Percentiles rank a stretch among this genome's conserved stretches.
Evolutionary conservation across 2,113 vertebrate species (phyloP).

Genomic region (Aspidoscelis tigris): DNA sequence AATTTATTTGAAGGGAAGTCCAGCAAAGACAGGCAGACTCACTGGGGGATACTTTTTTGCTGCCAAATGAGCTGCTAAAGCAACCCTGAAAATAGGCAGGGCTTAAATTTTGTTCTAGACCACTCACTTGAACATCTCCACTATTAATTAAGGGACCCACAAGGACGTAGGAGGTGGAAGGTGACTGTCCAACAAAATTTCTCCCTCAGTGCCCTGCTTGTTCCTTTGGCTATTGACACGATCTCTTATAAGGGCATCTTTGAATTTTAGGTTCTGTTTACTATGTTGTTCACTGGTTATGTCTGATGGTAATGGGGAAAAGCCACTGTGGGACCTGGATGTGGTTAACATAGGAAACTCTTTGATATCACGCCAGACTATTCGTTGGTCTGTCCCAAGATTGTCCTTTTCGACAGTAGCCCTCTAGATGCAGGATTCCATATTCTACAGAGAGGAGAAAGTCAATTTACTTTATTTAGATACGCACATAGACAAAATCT

Average conservation of each 20-base stretch:
- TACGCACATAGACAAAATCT: too few species aligned
- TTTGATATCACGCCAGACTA: not conserved
- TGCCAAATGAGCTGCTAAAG: not conserved
- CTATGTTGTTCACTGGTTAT: not conserved
- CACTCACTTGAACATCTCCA: not conserved
- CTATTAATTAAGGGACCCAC: not conserved
- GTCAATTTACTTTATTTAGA: too few species aligned
- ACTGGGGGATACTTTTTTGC: not conserved
- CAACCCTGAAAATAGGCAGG: not conserved
- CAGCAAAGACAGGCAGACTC: not conserved
- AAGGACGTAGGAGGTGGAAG: not conserved
- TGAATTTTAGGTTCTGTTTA: not conserved
- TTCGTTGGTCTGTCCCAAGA: not conserved
- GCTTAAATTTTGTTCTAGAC: not conserved
- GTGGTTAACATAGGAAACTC: not conserved
- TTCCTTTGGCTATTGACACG: not conserved
- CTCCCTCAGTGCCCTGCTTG: not conserved
- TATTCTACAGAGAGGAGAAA: too few species aligned
- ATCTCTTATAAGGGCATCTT: not conserved
- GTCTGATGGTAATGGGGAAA: not conserved
- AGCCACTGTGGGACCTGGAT: not conserved
- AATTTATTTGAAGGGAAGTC: constrained; percentile 52
- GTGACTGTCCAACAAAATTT: not conserved
- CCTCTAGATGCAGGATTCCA: not conserved
- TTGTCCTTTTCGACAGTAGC: not conserved